phyloP scores from a whole-genome alignment of 2,888 invertebrate genomes.

The Stictocephala bisonia region DNA sequence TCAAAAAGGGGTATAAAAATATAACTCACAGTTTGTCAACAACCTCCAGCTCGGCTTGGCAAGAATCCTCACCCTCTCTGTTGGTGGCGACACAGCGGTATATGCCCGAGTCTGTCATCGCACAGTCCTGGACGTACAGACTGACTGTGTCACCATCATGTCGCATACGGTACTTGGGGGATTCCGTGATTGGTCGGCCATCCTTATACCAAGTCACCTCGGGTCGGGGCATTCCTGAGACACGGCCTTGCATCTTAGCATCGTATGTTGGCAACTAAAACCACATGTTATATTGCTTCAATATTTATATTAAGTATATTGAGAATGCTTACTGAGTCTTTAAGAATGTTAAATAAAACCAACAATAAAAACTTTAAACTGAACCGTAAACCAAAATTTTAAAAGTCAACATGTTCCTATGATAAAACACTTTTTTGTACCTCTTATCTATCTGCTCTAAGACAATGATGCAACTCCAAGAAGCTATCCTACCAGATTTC shows the following conservation, averaged over 20 bases:
- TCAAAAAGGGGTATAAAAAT: no score
- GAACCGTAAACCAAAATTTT: no score
- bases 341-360: no score
- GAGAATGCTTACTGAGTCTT: no score
- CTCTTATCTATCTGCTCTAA: no score
- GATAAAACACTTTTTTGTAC: no score
- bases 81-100: slow-evolving; percentile 85
- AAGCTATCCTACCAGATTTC: no score
- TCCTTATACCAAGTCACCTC: slow-evolving; percentile 90
- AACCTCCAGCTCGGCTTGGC: slow-evolving; percentile 79
- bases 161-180: slow-evolving; percentile 78
- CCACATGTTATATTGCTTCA: no score
- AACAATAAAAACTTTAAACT: no score
- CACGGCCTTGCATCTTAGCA: slow-evolving; percentile 84
- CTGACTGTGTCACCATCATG: slow-evolving; percentile 84
- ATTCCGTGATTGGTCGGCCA: slow-evolving; percentile 74
- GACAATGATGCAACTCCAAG: no score
- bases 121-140: slow-evolving; percentile 78
- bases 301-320: no score
- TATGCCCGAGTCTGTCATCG: slow-evolving; percentile 75
- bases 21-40: slow-evolving; percentile 83
- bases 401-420: no score
- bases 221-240: slow-evolving; percentile 84
- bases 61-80: slow-evolving; percentile 81
- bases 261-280: slow-evolving; percentile 77